Conservation (phyloP, 1,140 invertebrate genomes). For the Limonius californicus region DNA sequence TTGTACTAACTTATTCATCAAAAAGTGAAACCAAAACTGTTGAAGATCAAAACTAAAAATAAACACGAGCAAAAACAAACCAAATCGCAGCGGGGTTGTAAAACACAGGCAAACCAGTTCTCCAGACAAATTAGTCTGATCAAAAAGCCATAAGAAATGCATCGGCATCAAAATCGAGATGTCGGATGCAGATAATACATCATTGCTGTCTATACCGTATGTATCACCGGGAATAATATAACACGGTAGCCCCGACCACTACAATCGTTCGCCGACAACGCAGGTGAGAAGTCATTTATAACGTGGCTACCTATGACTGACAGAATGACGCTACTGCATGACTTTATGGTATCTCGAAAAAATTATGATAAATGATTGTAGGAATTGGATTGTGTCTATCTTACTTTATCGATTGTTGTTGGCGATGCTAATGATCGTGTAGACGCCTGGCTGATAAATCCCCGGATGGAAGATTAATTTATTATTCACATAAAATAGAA, state of each 20-base stretch:
- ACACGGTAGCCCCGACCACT: slow-evolving; percentile 10
- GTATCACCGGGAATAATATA: slow-evolving; percentile 31
- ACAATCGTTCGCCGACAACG: background rate
- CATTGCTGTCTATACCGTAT: background rate
- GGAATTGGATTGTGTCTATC: background rate
- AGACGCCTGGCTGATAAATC: too few relatives aligned
- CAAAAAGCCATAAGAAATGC: background rate
- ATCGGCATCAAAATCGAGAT: background rate
- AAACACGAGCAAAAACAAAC: too few relatives aligned
- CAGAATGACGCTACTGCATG: slow-evolving; percentile 16
- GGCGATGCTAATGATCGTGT: background rate
- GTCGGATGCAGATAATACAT: background rate
- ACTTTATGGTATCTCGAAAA: slow-evolving; percentile 11
- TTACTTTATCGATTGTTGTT: slow-evolving; percentile 1
- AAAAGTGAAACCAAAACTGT: too few relatives aligned
- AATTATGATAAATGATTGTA: slow-evolving; percentile 15
- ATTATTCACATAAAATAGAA: too few relatives aligned
- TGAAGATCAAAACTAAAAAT: too few relatives aligned
- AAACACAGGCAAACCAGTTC: too few relatives aligned
- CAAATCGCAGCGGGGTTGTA: too few relatives aligned
- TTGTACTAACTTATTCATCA: too few relatives aligned
- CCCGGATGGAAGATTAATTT: too few relatives aligned
- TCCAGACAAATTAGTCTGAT: background rate
- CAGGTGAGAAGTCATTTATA: slow-evolving; percentile 11
- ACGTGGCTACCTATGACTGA: slow-evolving; percentile 18